Conservation (phyloP, 23 tunicate genomes). For the Corella eumyota region DNA sequence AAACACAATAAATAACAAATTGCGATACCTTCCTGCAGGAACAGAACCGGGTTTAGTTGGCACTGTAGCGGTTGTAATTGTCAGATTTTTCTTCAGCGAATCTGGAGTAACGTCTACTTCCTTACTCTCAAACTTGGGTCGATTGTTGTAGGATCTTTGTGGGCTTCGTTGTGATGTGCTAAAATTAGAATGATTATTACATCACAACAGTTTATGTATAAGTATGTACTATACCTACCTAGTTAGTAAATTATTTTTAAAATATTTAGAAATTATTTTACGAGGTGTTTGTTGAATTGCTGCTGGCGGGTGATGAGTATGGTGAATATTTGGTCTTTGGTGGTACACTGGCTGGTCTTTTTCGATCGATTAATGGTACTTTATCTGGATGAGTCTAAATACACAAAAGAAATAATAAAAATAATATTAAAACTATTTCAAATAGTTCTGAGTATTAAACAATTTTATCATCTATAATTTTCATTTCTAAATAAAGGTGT, state of each 20-base stretch:
- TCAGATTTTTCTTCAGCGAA: conserved; percentile 33
- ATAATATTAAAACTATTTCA: neutral
- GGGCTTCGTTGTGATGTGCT: conserved; percentile 4
- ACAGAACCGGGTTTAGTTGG: conserved; percentile 20
- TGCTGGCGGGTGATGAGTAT: no score
- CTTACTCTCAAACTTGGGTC: conserved; percentile 20
- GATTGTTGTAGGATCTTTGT: neutral
- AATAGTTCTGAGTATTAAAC: neutral
- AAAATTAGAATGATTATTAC: no score
- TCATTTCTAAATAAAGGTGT: no score
- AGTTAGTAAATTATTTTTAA: no score
- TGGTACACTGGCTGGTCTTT: no score
- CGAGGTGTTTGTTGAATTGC: no score
- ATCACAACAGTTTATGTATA: no score
- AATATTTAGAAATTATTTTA: no score
- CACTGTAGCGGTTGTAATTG: conserved; percentile 53
- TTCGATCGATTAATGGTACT: conserved; percentile 4
- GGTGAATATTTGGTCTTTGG: no score
- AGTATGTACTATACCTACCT: no score
- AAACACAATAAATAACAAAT: neutral
- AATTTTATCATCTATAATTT: no score
- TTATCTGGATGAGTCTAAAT: neutral
- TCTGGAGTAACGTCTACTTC: conserved; percentile 52
- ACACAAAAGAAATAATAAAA: neutral
- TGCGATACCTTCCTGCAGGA: conserved; percentile 48